Evolutionary conservation across 2,888 invertebrate species (phyloP), one percentile per base, ranked within the genome.

Genomic region (Philereme transversata): DNA sequence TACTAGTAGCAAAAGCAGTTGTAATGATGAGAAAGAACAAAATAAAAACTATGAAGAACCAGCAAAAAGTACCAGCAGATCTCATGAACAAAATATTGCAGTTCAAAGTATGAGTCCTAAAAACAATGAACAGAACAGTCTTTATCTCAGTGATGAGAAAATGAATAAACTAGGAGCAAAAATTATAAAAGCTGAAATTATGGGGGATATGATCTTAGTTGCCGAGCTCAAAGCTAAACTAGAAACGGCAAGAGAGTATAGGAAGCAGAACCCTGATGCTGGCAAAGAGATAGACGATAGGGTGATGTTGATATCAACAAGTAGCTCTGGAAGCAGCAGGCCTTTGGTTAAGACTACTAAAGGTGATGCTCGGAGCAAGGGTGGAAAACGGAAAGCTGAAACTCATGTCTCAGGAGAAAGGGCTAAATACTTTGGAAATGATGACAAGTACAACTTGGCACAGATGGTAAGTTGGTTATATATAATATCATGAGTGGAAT

Each of bases 141-240:
- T 84, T 55, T 92, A 93, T 71, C 84, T 97, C 11, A 95, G 95
- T 48, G 96, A 97, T 85, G 95, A 95, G 70, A 97, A 99, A 83
- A 95, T 98, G 94, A 99, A 99, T 87, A 95, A 96, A 73, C 83
- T 99, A 46, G 97, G 96, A 45, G 98, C 99, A 3, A 97, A 96
- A 88, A 94, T 98, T 66, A 92, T 99, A 0, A 98, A 98, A 91
- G 99, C 99, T 9, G 98, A 99, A 94, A 95, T 99, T 73, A 94
- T 98, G 93, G 99, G 98, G 11, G 95, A 99, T 81, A 87, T 83
- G 78, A 93, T 94, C 65, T 81, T 96, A 56, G 96, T 96, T 0
- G 80, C 85, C 43, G 94, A 96, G 78, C 87, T 99, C 49, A 97
- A 97, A 84, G 78, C 84, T 4, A 95, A 97, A 82, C 84, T 99